These are phyloP conservation scores for Acrobasis repandana DNA, from an alignment of 2,888 invertebrate genomes.

Conservation along the genomic window DNA sequence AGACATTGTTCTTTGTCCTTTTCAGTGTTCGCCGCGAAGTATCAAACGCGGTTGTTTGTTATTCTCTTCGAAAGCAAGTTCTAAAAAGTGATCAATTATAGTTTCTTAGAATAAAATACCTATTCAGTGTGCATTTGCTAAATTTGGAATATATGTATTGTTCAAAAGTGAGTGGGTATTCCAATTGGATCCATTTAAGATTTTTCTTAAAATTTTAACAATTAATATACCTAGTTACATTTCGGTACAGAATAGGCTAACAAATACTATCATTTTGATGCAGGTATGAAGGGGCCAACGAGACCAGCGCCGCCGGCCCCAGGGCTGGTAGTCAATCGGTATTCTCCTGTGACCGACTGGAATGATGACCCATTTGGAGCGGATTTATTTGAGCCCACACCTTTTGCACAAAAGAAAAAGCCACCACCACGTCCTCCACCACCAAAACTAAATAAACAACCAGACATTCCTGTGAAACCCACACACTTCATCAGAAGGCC, in stretches of 20 bases:
- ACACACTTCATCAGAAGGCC: conserved; percentile 79
- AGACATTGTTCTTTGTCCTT: conserved; percentile 18
- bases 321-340: conserved; percentile 56
- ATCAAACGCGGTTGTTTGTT: conserved; percentile 2
- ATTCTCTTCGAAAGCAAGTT: not conserved
- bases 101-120: not conserved
- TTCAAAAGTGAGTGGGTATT: not conserved
- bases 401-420: conserved; percentile 83
- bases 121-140: not conserved
- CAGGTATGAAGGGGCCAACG: conserved; percentile 85
- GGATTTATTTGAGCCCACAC: conserved; percentile 75
- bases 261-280: not conserved
- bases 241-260: not conserved
- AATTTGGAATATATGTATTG: not conserved
- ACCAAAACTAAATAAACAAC: conserved; percentile 78
- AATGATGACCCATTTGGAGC: conserved; percentile 77
- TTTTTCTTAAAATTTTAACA: too few relatives aligned
- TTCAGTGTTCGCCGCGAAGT: not conserved
- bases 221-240: too few relatives aligned
- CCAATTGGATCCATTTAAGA: too few relatives aligned
- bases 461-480: conserved; percentile 74
- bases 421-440: conserved; percentile 89
- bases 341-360: conserved; percentile 83
- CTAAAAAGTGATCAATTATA: not conserved
- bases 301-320: conserved; percentile 83